These are phyloP conservation scores for Ancistrus triradiatus DNA, from an alignment of 2,113 vertebrate genomes.

Conservation along the genomic window DNA sequence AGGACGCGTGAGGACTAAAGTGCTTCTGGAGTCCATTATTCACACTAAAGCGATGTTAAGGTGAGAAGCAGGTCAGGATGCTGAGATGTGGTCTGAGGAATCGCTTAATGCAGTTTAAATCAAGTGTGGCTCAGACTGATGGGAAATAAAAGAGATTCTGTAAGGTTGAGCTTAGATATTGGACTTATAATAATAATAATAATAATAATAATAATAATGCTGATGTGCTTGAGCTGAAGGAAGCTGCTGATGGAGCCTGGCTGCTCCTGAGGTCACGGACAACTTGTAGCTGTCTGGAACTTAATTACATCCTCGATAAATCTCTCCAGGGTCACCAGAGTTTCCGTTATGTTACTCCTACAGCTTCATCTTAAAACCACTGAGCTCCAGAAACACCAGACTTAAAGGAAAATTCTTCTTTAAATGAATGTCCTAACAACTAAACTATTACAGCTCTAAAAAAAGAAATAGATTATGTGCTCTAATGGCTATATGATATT, in stretches of 20 bases:
- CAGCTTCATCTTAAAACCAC: conserved; percentile 37
- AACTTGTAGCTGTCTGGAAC: conserved; percentile 58
- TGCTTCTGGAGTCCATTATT: conserved; percentile 67
- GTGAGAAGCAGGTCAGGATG: conserved; percentile 59
- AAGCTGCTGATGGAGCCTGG: conserved; percentile 36
- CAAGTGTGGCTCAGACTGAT: not conserved
- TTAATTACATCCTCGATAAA: conserved; percentile 63
- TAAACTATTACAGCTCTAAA: too few relatives aligned
- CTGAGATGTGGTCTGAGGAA: too few relatives aligned
- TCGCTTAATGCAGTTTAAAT: not conserved
- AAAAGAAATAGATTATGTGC: too few relatives aligned
- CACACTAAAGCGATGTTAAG: conserved; percentile 57
- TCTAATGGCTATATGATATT: too few relatives aligned
- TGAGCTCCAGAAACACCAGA: conserved; percentile 4
- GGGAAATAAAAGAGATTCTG: not conserved
- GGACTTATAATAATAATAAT: too few relatives aligned
- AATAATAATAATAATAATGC: not conserved
- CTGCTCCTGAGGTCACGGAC: conserved; percentile 52
- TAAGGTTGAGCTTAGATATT: not conserved
- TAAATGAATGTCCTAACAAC: too few relatives aligned
- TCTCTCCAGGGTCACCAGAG: conserved; percentile 34
- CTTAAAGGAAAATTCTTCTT: too few relatives aligned
- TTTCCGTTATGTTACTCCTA: conserved; percentile 46
- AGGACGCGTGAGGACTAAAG: conserved; percentile 66
- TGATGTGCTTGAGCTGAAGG: not conserved